Percentiles rank a stretch among this genome's conserved stretches.
These are phyloP conservation scores for Parapristionchus giblindavisi DNA, from an alignment of 2,888 invertebrate species.

Conservation along the genomic window DNA sequence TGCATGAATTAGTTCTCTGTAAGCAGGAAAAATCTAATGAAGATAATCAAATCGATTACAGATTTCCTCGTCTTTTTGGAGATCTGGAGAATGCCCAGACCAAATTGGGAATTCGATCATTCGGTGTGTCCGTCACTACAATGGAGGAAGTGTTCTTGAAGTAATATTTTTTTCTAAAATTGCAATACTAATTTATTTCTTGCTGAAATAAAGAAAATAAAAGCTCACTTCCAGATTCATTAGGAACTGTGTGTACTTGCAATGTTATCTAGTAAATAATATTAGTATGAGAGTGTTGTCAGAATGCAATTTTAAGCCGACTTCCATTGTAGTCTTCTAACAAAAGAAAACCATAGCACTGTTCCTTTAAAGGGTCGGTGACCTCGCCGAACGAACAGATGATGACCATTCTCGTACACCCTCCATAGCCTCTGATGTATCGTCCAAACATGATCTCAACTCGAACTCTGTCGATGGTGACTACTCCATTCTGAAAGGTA, in stretches of 20 bases:
- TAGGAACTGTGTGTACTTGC: no score
- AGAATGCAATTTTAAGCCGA: no score
- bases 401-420: background rate
- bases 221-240: no score
- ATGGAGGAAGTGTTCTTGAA: constrained; percentile 89
- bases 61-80: constrained; percentile 77
- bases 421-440: background rate
- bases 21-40: background rate
- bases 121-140: constrained; percentile 85
- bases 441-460: constrained; percentile 12
- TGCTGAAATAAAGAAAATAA: no score
- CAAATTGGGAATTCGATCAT: constrained; percentile 79
- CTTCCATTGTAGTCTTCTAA: no score
- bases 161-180: no score
- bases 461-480: constrained; percentile 1
- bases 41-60: constrained; percentile 8
- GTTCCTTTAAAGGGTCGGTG: constrained; percentile 18
- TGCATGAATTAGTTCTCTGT: background rate
- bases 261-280: no score
- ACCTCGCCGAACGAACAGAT: constrained; percentile 1
- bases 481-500: background rate
- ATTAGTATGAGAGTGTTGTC: no score
- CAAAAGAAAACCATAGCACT: constrained; percentile 11
- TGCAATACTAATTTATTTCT: no score
- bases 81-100: constrained; percentile 77